Percentiles rank a stretch among this genome's conserved stretches.
phyloP scores from a whole-genome alignment of 2,888 invertebrate genomes.

The Leptinotarsa tumamoca region DNA sequence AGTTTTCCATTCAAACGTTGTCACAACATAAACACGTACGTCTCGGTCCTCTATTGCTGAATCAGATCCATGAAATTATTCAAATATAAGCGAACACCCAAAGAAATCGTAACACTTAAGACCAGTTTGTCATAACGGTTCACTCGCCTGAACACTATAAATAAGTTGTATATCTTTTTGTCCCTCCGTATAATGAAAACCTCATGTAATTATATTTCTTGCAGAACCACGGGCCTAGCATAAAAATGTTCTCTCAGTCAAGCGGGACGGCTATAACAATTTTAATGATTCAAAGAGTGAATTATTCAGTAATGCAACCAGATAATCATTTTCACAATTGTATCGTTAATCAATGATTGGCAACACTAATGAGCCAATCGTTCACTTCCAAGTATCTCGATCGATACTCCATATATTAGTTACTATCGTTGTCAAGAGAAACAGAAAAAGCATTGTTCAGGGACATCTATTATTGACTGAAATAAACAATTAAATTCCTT shows the following conservation, averaged over 20 bases:
- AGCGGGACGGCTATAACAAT: not conserved
- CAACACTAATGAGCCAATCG: slow-evolving; percentile 7
- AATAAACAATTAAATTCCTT: not conserved
- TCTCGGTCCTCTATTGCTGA: no score
- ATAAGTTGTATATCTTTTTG: not conserved
- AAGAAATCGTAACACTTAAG: no score
- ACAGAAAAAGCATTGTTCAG: slow-evolving; percentile 1
- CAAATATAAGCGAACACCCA: no score
- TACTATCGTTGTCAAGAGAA: not conserved
- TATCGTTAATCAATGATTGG: slow-evolving; percentile 16
- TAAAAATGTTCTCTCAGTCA: slow-evolving; percentile 4
- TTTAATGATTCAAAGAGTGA: slow-evolving; percentile 8
- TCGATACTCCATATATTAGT: slow-evolving; percentile 3
- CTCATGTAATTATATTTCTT: not conserved
- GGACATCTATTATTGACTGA: slow-evolving; percentile 6
- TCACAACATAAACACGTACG: no score
- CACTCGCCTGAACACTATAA: not conserved
- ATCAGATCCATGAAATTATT: no score
- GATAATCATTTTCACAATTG: slow-evolving; percentile 6
- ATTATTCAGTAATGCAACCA: slow-evolving; percentile 16
- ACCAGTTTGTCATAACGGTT: not conserved
- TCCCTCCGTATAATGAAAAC: not conserved
- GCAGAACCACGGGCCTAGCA: not conserved
- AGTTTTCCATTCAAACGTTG: no score
- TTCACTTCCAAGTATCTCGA: not conserved